A percentile compares a stretch with the other conserved stretches of the same genome.
phyloP scores from a whole-genome alignment of 2,113 vertebrate genomes.

The Tachycineta bicolor region DNA sequence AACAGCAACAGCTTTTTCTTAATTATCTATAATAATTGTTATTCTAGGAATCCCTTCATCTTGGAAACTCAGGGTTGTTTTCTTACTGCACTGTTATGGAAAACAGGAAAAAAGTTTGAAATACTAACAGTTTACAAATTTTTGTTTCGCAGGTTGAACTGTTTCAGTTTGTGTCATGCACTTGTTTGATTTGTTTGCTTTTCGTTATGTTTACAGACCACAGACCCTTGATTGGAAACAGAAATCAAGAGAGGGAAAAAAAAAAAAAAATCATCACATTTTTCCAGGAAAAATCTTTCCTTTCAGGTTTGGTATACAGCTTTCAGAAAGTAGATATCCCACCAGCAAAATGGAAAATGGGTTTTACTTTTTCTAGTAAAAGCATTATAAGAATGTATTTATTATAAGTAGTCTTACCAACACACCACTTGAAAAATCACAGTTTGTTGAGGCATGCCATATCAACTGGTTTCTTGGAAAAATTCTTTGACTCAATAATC shows the following conservation, averaged over 20 bases:
- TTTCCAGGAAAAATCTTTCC: not conserved
- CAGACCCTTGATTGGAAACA: not conserved
- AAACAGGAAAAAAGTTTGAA: not conserved
- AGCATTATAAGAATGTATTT: not conserved
- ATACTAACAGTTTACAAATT: not conserved
- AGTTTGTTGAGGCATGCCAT: rapidly evolving
- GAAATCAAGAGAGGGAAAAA: not conserved
- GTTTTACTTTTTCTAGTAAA: not conserved
- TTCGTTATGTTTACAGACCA: not conserved
- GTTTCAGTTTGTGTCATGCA: not conserved
- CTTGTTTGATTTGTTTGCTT: not conserved
- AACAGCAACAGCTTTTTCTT: not conserved
- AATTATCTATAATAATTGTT: not conserved
- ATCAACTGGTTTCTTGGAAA: not conserved
- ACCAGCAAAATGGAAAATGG: not conserved
- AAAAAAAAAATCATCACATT: not conserved
- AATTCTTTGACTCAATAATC: not conserved
- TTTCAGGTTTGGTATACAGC: not conserved
- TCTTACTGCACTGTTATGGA: not conserved
- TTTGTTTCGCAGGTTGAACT: not conserved
- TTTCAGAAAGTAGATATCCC: not conserved
- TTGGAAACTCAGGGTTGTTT: not conserved
- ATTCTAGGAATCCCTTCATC: not conserved
- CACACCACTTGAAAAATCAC: not conserved
- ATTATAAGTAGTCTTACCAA: not conserved